Evolutionary conservation across 1,140 invertebrate genomes (phyloP), one percentile per base, ranked within the genome.

Genomic region (Nasonia longicornis): DNA sequence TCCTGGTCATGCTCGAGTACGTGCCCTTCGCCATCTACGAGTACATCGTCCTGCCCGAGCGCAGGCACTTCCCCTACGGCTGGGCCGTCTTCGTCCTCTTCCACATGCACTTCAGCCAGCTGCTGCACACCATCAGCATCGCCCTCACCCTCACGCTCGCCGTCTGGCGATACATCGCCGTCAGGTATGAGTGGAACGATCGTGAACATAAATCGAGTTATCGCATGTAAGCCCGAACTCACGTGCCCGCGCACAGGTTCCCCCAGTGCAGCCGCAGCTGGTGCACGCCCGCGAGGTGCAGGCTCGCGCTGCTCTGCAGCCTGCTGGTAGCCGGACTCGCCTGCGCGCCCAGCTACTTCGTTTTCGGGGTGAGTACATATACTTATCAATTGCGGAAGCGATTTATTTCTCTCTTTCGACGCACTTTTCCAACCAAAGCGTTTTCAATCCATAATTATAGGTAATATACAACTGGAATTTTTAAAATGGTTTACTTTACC

Each of bases 1-100:
- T 97, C 90, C 91, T 97, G 79, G 95, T 97, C 11, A 97, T 97
- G 96, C 86, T 95, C 35, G 96, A 96, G 83, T 98, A 97, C 85
- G 93, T 96, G 75, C 95, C 96, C 0, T 98, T 96, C 87, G 94
- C 95, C 0, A 91, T 94, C 67, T 96, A 97, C 86, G 93, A 93
- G 83, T 95, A 96, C 86, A 90, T 96, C 76, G 91, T 94, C 63
- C 88, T 93, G 4, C 91, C 92, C 0, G 90, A 90, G 84, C 89
- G 91, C 80, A 87, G 91, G 45, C 90, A 92, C 82, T 94, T 93
- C 84, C 92, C 94, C 12, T 95, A 94, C 86, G 88, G 89, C 1
- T 94, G 94, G 89, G 94, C 95, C 0, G 92, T 95, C 45, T 96
- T 94, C 85, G 91, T 95, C 0, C 90, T 96, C 3, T 94, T 96